Conservation (phyloP, 2,797 vertebrate species). For the Pelobates cultripes region DNA sequence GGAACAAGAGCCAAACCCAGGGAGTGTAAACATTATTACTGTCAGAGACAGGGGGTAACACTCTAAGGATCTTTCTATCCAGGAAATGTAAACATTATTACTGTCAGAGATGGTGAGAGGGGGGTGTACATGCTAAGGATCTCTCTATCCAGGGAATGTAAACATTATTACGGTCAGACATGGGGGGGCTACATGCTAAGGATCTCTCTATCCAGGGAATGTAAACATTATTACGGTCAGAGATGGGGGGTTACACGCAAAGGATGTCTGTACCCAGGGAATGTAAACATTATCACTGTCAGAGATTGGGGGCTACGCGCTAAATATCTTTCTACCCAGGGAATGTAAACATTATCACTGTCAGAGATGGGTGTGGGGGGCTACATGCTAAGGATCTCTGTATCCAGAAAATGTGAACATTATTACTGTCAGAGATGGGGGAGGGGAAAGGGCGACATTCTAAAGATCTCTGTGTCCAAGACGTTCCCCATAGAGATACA, state of each 20-base stretch:
- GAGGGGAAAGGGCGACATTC: background rate
- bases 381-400: too few relatives aligned
- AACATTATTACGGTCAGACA: background rate
- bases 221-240: constrained; percentile 3
- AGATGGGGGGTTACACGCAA: background rate
- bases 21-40: too few relatives aligned
- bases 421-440: background rate
- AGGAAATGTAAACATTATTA: constrained; percentile 7
- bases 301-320: background rate
- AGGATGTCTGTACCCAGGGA: background rate
- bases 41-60: too few relatives aligned
- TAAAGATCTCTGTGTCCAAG: too few relatives aligned
- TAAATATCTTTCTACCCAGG: background rate
- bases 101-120: background rate
- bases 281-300: constrained; percentile 1
- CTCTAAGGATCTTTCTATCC: too few relatives aligned
- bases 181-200: too few relatives aligned
- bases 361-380: background rate
- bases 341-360: constrained; percentile 13
- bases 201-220: background rate
- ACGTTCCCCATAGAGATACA: too few relatives aligned
- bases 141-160: background rate
- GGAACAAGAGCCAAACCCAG: background rate
- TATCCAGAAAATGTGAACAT: constrained; percentile 3
- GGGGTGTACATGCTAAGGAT: background rate